Base-by-base conservation (phyloP, 2,113 vertebrate species). In the Oryzias javanicus region DNA sequence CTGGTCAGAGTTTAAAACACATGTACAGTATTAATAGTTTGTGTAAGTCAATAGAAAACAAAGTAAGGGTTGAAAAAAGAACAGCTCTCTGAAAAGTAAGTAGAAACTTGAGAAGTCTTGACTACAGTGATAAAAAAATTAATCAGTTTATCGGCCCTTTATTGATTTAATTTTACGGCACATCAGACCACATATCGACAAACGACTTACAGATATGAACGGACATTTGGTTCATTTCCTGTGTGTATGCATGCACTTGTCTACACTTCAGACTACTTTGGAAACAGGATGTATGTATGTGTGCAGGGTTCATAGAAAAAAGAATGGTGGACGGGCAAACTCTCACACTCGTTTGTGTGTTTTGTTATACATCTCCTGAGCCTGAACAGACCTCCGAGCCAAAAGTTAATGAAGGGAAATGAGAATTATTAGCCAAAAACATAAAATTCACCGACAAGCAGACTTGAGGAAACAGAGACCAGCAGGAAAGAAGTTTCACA, bases 381-480 rank as follows among this genome's bases (percentile, higher is more conserved):
- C 85, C 75, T 79, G 87, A 90, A 89, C 74, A 79, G 85, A 87
- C 83, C 90, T 89, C 88, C 78, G 82, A 86, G 81, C 83, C 81
- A 89, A 82, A 76, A 87, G 88, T 90, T 92, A 92, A 91, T 93
- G 90, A 91, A 88, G 85, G 88, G 83, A 91, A 92, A 91, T 91
- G 82, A 91, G 86, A 88, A 83, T 90, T 90, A 91, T 93, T 92
- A 91, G 88, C 77, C 75, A 78, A 89, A 89, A 86, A 78, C 64
- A 84, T 90, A 87, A 88, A 87, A 87, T 80, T 86, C 78, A 87
- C 61, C 89, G 89, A 90, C 87, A 92, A 85, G 86, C 64, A 51
- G 86, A 83, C 22, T 62, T 51, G 41, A 46, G 67, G 66, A 75
- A 74, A 84, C 76, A 72, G 74, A 83, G 76, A 76, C 61, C 29